Percentiles rank a stretch among this genome's conserved stretches.
These are phyloP conservation scores for Thomomys bottae DNA, from an alignment of 2,113 vertebrate genomes.

Conservation along the genomic window DNA sequence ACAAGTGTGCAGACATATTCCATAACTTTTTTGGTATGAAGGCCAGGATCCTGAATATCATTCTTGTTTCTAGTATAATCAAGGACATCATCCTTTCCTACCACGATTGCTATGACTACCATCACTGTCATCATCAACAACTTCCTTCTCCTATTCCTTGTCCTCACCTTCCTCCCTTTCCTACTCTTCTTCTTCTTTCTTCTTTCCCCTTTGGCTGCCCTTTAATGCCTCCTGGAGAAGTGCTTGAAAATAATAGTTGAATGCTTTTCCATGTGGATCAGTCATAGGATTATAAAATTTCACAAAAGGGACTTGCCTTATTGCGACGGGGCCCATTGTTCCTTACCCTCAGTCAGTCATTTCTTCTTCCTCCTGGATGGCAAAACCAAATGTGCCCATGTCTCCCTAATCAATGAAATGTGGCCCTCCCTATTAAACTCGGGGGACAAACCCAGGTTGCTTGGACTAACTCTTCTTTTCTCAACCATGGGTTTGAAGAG, in stretches of 20 bases:
- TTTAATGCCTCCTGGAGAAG: neutral
- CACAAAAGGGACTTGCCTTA: neutral
- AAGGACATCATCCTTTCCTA: neutral
- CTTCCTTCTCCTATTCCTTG: too few relatives aligned
- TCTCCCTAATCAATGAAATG: neutral
- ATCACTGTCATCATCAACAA: too few relatives aligned
- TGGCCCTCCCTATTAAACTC: neutral
- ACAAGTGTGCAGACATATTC: neutral
- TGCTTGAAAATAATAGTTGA: neutral
- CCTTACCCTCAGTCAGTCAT: neutral
- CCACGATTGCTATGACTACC: too few relatives aligned
- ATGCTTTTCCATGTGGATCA: neutral
- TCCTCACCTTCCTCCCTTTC: too few relatives aligned
- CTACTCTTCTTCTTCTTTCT: neutral
- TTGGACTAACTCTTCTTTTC: neutral
- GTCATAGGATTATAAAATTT: neutral
- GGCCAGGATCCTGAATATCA: rapidly evolving
- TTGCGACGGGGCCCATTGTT: neutral
- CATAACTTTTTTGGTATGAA: neutral
- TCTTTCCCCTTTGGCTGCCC: neutral
- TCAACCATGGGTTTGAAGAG: neutral
- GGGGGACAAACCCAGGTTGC: neutral
- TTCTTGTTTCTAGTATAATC: too few relatives aligned
- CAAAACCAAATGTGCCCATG: neutral
- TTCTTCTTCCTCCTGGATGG: neutral